These are phyloP conservation scores for Drosophila hydei DNA, from an alignment of 1,140 invertebrate species.

Conservation along the genomic window DNA sequence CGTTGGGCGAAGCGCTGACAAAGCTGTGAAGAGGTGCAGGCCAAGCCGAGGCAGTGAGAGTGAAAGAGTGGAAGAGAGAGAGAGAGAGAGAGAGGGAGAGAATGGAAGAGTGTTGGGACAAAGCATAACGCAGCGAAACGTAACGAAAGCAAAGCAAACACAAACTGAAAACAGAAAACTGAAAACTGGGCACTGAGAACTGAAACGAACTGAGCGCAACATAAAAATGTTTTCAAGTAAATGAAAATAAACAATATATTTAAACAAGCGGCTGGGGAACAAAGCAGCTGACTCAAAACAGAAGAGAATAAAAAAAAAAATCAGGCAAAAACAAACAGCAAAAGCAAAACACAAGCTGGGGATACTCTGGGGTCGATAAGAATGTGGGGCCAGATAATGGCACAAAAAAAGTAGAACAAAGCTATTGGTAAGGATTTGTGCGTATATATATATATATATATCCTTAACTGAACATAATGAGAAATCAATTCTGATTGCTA, in stretches of 20 bases:
- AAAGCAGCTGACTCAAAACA: conserved; percentile 37
- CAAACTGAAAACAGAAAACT: conserved; percentile 30
- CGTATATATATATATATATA: not conserved
- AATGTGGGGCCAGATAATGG: not conserved
- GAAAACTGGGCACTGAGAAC: conserved; percentile 3
- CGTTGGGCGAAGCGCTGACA: conserved; percentile 4
- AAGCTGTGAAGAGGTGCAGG: not conserved
- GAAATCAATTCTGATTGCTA: conserved; percentile 1
- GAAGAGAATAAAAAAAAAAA: not conserved
- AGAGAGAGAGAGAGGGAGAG: not conserved
- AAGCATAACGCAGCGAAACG: conserved; percentile 15
- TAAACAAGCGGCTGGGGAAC: conserved; percentile 31
- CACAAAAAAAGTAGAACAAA: not conserved
- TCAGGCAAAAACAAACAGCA: not conserved
- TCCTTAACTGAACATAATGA: conserved; percentile 1
- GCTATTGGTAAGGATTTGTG: not conserved
- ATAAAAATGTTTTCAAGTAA: conserved; percentile 41
- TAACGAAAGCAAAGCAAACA: conserved; percentile 43
- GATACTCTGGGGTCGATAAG: too few relatives aligned
- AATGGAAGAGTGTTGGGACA: not conserved
- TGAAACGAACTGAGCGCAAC: conserved; percentile 11
- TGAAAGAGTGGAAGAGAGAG: not conserved
- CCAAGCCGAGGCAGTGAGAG: not conserved
- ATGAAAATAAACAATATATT: conserved; percentile 58
- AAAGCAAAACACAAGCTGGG: too few relatives aligned